phyloP scores from a whole-genome alignment of 2,888 invertebrate genomes.

The Nephrotoma guestfalica region DNA sequence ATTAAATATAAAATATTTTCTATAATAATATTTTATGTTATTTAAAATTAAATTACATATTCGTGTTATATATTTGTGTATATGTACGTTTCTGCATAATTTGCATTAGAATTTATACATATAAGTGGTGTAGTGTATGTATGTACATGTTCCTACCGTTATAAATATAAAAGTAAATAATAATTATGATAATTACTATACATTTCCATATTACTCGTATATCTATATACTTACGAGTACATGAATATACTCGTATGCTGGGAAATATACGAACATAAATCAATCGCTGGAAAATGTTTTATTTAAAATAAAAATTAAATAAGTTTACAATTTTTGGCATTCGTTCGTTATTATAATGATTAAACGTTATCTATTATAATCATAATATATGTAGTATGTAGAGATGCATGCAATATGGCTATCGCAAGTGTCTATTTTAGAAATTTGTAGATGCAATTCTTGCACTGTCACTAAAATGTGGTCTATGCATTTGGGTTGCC shows the following conservation, averaged over 20 bases:
- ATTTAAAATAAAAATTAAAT: neutral
- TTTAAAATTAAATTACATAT: neutral
- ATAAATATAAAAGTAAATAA: neutral
- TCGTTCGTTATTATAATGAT: neutral
- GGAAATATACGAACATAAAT: neutral
- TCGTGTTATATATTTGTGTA: neutral
- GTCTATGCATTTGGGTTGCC: neutral
- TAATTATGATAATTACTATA: neutral
- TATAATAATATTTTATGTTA: neutral
- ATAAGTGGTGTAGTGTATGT: neutral
- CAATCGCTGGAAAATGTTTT: neutral
- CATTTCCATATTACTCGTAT: neutral
- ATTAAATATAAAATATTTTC: neutral
- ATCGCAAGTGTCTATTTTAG: too few relatives aligned
- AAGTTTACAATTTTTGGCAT: neutral
- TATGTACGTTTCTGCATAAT: neutral
- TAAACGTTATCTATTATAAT: too few relatives aligned
- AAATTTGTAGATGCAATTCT: neutral
- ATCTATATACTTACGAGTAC: too few relatives aligned
- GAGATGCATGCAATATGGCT: too few relatives aligned
- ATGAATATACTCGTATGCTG: too few relatives aligned
- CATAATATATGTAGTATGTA: too few relatives aligned
- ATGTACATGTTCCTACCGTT: neutral
- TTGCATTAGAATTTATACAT: neutral
- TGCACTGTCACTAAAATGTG: neutral